Evolutionary conservation across 1,140 invertebrate species (phyloP).

Genomic region (Pararge aegeria): DNA sequence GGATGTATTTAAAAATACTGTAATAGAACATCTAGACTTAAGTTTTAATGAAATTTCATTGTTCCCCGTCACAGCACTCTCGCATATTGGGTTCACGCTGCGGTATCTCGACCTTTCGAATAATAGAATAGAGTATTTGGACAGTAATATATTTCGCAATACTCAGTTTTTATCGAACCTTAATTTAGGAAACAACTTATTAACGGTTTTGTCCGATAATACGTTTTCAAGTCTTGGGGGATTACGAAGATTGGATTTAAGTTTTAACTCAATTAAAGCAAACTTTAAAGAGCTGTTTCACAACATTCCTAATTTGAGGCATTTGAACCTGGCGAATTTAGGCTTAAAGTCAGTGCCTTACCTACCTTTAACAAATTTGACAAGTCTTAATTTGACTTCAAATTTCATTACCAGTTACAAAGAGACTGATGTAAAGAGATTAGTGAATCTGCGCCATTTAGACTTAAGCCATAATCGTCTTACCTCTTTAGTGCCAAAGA

Average conservation of each 20-base stretch:
- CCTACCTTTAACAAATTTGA: constrained; percentile 86
- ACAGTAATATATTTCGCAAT: constrained; percentile 91
- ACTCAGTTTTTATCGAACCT: constrained; percentile 89
- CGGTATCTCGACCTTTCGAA: constrained; percentile 88
- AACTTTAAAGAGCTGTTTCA: constrained; percentile 95
- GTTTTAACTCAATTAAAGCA: constrained; percentile 88
- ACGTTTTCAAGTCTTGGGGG: constrained; percentile 91
- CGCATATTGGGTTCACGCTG: constrained; percentile 87
- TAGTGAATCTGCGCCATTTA: constrained; percentile 83
- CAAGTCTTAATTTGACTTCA: constrained; percentile 87
- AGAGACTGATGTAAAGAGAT: constrained; percentile 82
- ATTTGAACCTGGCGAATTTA: constrained; percentile 87
- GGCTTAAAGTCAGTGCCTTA: constrained; percentile 87
- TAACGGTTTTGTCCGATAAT: constrained; percentile 93
- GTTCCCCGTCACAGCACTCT: constrained; percentile 85
- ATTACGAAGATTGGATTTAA: constrained; percentile 89
- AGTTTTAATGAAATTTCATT: constrained; percentile 89
- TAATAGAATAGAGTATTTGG: constrained; percentile 92
- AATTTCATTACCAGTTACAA: constrained; percentile 85
- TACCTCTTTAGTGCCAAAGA: constrained; percentile 82
- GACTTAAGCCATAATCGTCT: constrained; percentile 85
- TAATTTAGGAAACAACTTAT: constrained; percentile 88
- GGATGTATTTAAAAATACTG: constrained; percentile 90
- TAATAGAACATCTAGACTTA: constrained; percentile 89
- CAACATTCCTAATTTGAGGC: constrained; percentile 89